Percentiles rank a stretch among this genome's conserved stretches.
phyloP scores from a whole-genome alignment of 2,888 invertebrate species.

The Drosophila anomelani region DNA sequence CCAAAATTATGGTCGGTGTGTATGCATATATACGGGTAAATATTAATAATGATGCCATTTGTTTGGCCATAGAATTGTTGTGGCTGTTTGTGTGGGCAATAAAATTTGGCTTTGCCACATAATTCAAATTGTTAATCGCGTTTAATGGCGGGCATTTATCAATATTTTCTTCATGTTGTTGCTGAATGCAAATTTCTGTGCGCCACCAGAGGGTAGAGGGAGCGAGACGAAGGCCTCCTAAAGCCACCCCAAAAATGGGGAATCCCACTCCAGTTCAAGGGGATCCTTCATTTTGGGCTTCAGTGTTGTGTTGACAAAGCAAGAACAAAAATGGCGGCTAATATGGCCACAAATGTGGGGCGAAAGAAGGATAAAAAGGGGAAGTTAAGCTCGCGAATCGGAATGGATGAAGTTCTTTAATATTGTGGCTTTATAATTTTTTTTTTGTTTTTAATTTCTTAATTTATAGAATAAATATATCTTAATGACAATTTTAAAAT shows the following conservation, averaged over 20 bases:
- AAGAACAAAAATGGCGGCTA: slow-evolving; percentile 75
- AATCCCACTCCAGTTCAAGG: neutral
- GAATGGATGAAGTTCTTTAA: neutral
- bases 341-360: slow-evolving; percentile 59
- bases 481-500: neutral
- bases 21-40: slow-evolving; percentile 50
- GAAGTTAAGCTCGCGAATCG: neutral
- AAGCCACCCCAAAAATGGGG: slow-evolving; percentile 23
- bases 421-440: neutral
- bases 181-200: slow-evolving; percentile 41
- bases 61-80: slow-evolving; percentile 73
- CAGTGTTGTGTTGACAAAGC: slow-evolving; percentile 72
- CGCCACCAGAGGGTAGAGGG: neutral
- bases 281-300: slow-evolving; percentile 24
- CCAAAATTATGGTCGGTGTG: slow-evolving; percentile 32
- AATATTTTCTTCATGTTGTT: slow-evolving; percentile 62
- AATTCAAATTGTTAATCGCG: slow-evolving; percentile 84
- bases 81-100: slow-evolving; percentile 60
- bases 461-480: neutral
- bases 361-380: slow-evolving; percentile 8
- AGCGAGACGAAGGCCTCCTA: slow-evolving; percentile 4
- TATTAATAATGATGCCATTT: slow-evolving; percentile 81
- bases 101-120: slow-evolving; percentile 81
- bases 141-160: slow-evolving; percentile 81
- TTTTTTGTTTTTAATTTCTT: too few relatives aligned